Percentiles rank a stretch among this genome's conserved stretches.
Evolutionary conservation across 2,797 vertebrate species (phyloP).

Genomic region (Malacoctenus gilli): DNA sequence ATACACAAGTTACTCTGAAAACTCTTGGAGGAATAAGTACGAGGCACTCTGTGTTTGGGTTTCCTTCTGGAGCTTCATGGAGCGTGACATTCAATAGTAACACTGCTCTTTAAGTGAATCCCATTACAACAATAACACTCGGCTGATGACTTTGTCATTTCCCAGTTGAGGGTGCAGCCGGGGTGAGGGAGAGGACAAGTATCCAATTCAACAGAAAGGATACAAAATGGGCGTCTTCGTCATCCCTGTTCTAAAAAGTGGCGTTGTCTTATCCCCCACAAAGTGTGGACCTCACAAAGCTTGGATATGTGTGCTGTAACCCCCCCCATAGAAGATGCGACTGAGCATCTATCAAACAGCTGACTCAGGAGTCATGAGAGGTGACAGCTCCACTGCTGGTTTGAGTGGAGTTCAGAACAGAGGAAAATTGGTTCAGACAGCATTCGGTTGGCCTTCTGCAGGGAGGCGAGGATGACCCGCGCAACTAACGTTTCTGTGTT

Average conservation of each 20-base stretch:
- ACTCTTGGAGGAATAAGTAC: neutral
- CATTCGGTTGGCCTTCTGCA: slow-evolving; percentile 16
- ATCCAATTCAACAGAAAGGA: slow-evolving; percentile 1
- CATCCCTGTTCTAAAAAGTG: slow-evolving; percentile 5
- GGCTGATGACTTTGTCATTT: neutral
- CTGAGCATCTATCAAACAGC: slow-evolving; percentile 20
- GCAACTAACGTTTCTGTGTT: too few relatives aligned
- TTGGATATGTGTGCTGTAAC: neutral
- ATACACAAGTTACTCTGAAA: too few relatives aligned
- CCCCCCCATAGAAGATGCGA: too few relatives aligned
- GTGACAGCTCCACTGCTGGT: slow-evolving; percentile 38
- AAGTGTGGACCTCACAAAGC: neutral
- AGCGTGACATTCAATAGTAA: neutral
- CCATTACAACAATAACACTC: neutral
- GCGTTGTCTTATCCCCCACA: neutral
- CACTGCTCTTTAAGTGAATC: too few relatives aligned
- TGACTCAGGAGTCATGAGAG: slow-evolving; percentile 41
- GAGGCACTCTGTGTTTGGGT: neutral
- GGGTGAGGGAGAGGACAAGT: slow-evolving; percentile 12
- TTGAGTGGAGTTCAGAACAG: slow-evolving; percentile 21
- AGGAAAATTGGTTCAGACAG: slow-evolving; percentile 47
- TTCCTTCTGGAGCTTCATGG: slow-evolving; percentile 5
- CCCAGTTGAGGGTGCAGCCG: neutral
- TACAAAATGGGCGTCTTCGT: slow-evolving; percentile 12
- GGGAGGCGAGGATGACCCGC: slow-evolving; percentile 1